These are phyloP conservation scores for Cheiracanthium punctorium DNA, from an alignment of 2,888 invertebrate species.

Conservation along the genomic window DNA sequence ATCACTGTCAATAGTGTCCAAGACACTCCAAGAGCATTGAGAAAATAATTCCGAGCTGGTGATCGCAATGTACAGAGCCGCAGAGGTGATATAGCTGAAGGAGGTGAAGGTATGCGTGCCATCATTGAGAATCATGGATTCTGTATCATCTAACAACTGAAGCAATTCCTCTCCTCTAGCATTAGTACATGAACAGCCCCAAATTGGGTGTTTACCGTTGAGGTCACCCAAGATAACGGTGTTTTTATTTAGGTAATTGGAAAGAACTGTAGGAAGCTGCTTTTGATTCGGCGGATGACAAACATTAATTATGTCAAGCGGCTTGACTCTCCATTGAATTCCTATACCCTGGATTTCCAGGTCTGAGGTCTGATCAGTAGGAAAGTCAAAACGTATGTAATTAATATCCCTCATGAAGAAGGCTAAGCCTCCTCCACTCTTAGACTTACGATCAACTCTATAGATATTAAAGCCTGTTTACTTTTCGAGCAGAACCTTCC, in stretches of 20 bases:
- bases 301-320: background rate
- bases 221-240: background rate
- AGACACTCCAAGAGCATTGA: constrained; percentile 14
- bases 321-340: background rate
- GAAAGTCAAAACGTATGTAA: constrained; percentile 13
- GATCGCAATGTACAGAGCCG: constrained; percentile 17
- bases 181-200: constrained; percentile 26
- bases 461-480: constrained; percentile 14
- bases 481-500: background rate
- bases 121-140: constrained; percentile 16
- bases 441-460: background rate
- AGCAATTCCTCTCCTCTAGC: constrained; percentile 25
- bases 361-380: background rate
- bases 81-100: constrained; percentile 28
- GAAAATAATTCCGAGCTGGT: background rate
- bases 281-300: background rate
- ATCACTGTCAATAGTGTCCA: constrained; percentile 18
- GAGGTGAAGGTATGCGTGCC: background rate
- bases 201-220: background rate
- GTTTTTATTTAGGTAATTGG: background rate
- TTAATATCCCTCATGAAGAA: constrained; percentile 2
- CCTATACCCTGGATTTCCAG: background rate
- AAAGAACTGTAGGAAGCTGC: background rate
- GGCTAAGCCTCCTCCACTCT: background rate
- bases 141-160: constrained; percentile 18